A percentile compares a stretch with the other conserved stretches of the same genome.
Conservation (phyloP, 1,140 invertebrate species). For the Sitophilus oryzae region DNA sequence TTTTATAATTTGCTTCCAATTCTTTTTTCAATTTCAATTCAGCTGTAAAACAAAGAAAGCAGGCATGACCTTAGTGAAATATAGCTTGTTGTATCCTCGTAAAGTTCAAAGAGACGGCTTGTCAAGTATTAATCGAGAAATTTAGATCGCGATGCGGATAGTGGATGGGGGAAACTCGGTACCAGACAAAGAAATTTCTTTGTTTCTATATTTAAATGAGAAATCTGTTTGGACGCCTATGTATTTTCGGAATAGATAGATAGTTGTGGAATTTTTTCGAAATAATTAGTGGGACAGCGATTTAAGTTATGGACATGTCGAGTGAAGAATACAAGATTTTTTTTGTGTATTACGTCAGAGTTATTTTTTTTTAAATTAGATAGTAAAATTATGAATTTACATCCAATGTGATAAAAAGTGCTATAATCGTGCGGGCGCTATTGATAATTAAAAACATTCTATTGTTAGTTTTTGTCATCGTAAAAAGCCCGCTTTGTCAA, state of each 20-base stretch:
- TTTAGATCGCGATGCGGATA: background rate
- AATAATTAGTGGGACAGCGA: background rate
- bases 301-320: too few species aligned
- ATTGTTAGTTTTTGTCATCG: too few species aligned
- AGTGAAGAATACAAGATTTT: too few species aligned
- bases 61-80: background rate
- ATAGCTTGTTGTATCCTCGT: background rate
- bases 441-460: too few species aligned
- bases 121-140: background rate
- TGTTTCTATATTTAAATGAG: constrained; percentile 1
- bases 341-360: too few species aligned
- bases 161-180: background rate
- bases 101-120: background rate
- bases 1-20: too few species aligned
- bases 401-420: too few species aligned
- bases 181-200: background rate
- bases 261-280: background rate
- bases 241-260: background rate
- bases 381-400: too few species aligned
- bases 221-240: background rate
- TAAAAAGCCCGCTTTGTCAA: too few species aligned
- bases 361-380: too few species aligned
- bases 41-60: background rate
- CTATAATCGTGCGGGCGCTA: too few species aligned
- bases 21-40: too few species aligned